Percentiles rank a stretch among this genome's conserved stretches.
These are phyloP conservation scores for Indicator maculatus DNA, from an alignment of 2,113 vertebrate species.

Conservation along the genomic window DNA sequence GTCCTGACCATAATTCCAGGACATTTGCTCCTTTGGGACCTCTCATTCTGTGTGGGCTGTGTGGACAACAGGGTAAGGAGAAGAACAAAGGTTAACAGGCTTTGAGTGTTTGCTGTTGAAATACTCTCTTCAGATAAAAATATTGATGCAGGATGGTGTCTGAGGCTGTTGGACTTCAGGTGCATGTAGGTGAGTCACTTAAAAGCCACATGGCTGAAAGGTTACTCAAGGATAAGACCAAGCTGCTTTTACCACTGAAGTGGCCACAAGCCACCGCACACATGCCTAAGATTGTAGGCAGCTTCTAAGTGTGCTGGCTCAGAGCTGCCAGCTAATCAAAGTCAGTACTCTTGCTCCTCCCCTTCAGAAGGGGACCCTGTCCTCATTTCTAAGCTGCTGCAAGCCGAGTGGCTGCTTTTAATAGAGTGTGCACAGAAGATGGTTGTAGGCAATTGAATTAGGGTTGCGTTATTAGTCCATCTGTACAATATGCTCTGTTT, in stretches of 20 bases:
- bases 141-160: background rate
- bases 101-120: background rate
- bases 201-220: background rate
- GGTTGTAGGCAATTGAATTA: constrained; percentile 75
- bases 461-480: constrained; percentile 70
- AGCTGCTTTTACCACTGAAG: background rate
- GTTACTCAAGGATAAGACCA: background rate
- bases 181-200: background rate
- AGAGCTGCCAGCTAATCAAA: constrained; percentile 16
- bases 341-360: background rate
- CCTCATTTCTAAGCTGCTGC: constrained; percentile 54
- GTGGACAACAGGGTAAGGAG: background rate
- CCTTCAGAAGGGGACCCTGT: constrained; percentile 54
- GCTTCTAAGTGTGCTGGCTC: background rate
- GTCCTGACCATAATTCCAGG: background rate
- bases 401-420: constrained; percentile 66
- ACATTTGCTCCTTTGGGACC: background rate
- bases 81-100: fast-evolving
- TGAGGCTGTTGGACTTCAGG: background rate
- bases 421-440: constrained; percentile 66
- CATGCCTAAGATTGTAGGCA: background rate
- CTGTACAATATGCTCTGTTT: constrained; percentile 71
- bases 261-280: background rate
- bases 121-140: background rate
- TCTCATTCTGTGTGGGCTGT: background rate